Evolutionary conservation across 2,113 vertebrate species (phyloP).

Genomic region (Vulpes lagopus): DNA sequence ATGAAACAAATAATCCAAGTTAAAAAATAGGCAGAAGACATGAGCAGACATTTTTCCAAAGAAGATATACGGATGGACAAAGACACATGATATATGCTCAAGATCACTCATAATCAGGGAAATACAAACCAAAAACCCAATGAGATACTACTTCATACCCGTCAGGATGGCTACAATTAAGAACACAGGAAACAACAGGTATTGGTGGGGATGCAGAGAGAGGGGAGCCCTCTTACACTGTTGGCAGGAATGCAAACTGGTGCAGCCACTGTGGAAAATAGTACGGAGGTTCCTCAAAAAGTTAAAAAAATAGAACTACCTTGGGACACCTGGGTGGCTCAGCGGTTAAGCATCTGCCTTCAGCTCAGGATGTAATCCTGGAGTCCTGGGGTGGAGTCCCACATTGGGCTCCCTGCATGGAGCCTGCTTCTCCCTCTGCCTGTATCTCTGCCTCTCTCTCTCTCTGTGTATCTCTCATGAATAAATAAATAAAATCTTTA

Average conservation of each 20-base stretch:
- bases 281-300: background rate
- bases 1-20: background rate
- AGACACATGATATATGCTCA: background rate
- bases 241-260: background rate
- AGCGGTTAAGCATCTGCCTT: no score
- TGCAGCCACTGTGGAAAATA: background rate
- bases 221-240: background rate
- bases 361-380: no score
- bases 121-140: background rate
- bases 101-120: background rate
- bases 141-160: background rate
- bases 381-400: no score
- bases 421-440: no score
- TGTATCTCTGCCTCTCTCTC: no score
- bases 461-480: no score
- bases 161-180: background rate
- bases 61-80: background rate
- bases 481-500: no score
- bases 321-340: no score
- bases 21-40: background rate
- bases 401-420: no score
- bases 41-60: background rate
- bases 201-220: background rate
- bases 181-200: background rate
- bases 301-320: background rate